These are phyloP conservation scores for Philaethria dido DNA, from an alignment of 2,888 invertebrate species.

Conservation along the genomic window DNA sequence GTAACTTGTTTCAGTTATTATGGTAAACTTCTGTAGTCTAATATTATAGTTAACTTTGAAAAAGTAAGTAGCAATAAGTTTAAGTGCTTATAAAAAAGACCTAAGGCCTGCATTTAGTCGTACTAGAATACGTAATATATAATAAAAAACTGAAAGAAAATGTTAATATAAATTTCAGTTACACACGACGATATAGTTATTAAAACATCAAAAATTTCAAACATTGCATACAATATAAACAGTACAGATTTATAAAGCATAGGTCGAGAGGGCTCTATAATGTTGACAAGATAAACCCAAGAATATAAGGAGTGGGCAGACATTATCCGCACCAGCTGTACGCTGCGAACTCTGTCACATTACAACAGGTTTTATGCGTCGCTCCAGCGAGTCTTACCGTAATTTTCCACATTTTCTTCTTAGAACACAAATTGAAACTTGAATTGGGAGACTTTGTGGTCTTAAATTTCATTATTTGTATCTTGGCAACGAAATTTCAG, in stretches of 20 bases:
- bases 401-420: slow-evolving; percentile 36
- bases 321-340: slow-evolving; percentile 63
- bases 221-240: not conserved
- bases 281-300: slow-evolving; percentile 28
- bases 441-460: slow-evolving; percentile 38
- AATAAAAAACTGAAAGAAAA: too few relatives aligned
- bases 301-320: slow-evolving; percentile 32
- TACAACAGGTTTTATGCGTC: slow-evolving; percentile 63
- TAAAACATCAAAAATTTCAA: not conserved
- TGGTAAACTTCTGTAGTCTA: too few relatives aligned
- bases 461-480: slow-evolving; percentile 37
- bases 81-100: too few relatives aligned
- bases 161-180: not conserved
- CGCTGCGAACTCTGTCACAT: slow-evolving; percentile 65
- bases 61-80: too few relatives aligned
- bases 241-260: slow-evolving; percentile 4
- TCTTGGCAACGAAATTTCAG: slow-evolving; percentile 31
- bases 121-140: too few relatives aligned
- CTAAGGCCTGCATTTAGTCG: too few relatives aligned
- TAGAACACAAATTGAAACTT: slow-evolving; percentile 40
- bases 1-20: too few relatives aligned
- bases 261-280: slow-evolving; percentile 15
- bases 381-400: slow-evolving; percentile 31
- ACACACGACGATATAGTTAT: not conserved
- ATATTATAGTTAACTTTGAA: too few relatives aligned